Conservation (phyloP, 2,113 vertebrate species). For the Myiopsitta monachus region DNA sequence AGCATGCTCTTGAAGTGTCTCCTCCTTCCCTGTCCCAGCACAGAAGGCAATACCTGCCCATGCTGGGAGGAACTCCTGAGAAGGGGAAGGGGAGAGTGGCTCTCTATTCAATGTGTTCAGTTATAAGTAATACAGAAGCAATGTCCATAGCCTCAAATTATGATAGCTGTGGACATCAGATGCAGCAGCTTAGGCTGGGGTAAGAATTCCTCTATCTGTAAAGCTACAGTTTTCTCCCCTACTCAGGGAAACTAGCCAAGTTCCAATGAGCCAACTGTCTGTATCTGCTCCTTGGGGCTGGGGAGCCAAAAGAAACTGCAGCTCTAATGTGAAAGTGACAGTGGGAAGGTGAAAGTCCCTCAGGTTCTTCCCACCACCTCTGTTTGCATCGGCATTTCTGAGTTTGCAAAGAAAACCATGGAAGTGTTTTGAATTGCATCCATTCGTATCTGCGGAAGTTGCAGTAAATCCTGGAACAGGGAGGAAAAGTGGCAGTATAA, state of each 20-base stretch:
- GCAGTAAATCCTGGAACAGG: neutral
- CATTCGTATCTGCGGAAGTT: neutral
- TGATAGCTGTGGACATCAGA: neutral
- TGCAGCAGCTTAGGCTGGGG: neutral
- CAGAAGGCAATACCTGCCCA: neutral
- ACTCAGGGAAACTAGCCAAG: neutral
- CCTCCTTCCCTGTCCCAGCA: neutral
- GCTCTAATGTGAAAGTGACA: neutral
- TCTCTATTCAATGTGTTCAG: neutral
- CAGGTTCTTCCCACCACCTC: neutral
- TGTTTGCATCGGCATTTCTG: neutral
- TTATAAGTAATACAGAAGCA: neutral
- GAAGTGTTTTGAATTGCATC: neutral
- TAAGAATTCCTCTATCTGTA: neutral
- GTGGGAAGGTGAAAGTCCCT: neutral
- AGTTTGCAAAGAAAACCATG: neutral
- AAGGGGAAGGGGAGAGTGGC: neutral
- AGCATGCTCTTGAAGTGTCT: neutral
- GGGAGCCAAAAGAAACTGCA: neutral
- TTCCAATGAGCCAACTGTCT: neutral
- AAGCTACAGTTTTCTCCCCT: neutral
- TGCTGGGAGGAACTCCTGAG: neutral
- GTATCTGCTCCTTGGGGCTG: neutral
- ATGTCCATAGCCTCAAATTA: neutral
- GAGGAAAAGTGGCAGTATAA: neutral